Conservation (phyloP, 2,797 vertebrate genomes). For the Myotis pilosus region DNA sequence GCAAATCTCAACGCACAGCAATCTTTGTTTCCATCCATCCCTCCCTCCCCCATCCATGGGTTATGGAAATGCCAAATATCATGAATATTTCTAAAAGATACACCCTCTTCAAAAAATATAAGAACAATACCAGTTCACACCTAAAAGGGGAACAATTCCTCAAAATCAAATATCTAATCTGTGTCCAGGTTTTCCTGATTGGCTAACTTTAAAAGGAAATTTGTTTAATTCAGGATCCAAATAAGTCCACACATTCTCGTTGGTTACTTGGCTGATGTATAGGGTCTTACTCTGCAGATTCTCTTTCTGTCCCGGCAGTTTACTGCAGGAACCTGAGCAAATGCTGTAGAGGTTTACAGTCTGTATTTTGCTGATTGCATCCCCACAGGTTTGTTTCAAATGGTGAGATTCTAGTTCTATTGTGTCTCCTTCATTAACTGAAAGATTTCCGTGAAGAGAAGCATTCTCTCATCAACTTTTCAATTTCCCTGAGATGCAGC, state of each 20-base stretch:
- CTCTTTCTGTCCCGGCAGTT: not conserved
- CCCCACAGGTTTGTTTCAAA: not conserved
- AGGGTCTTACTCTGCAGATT: not conserved
- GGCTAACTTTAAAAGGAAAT: not conserved
- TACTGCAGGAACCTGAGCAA: not conserved
- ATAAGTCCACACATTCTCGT: not conserved
- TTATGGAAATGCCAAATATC: not conserved
- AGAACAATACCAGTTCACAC: not conserved
- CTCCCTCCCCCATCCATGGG: rapidly evolving
- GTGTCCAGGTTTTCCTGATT: not conserved
- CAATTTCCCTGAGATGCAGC: not conserved
- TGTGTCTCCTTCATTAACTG: not conserved
- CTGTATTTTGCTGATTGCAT: not conserved
- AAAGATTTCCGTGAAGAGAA: not conserved
- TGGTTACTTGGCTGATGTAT: not conserved
- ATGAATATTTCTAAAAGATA: not conserved
- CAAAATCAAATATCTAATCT: not conserved
- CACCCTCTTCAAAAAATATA: not conserved
- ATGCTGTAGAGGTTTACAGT: not conserved
- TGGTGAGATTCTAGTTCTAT: not conserved
- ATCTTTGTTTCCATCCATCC: not conserved
- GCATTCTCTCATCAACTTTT: not conserved
- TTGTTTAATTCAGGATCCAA: not conserved
- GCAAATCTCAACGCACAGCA: rapidly evolving
- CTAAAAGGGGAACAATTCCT: not conserved